Evolutionary conservation across 2,888 invertebrate species (phyloP), one percentile per base, ranked within the genome.

Genomic region (Euzophera pinguis): DNA sequence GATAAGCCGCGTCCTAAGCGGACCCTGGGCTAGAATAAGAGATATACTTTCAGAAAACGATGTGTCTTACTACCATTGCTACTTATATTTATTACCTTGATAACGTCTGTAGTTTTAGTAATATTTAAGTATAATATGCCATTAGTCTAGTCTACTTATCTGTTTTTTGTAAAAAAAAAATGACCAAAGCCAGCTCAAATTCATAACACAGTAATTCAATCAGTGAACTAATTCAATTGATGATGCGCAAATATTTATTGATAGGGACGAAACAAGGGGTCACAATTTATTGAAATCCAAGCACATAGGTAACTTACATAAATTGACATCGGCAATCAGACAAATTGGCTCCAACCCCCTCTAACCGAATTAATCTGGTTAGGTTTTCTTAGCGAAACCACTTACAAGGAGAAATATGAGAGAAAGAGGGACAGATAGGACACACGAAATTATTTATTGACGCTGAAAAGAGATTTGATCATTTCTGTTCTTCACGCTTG

Each of bases 181-280:
- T 35, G 47, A 38, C 22, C 34, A 47, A 58, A 60, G 52, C 55
- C 52, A 54, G 53, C 53, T 16, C 53, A 48, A 47, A 27, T 50
- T 64, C 68, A 75, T 72, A 70, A 70, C 73, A 71, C 57, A 71
- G 68, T 70, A 69, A 78, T 78, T 79, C 79, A 76, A 79, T 73
- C 75, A 71, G 68, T 71, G 75, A 82, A 74, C 84, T 86, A 84
- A 88, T 85, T 84, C 84, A 76, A 80, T 85, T 85, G 81, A 86
- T 87, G 85, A 87, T 84, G 88, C 88, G 87, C 84, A 88, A 89
- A 90, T 88, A 89, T 90, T 87, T 90, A 90, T 89, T 70, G 89
- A 84, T 81, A 73, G 88, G 89, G 89, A 77, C 74, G 81, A 70
- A 75, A 77, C 75, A 74, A 75, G 86, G 87, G 86, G 87, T 80